Evolutionary conservation across 1,140 invertebrate genomes (phyloP), one percentile per base, ranked within the genome.

Genomic region (Temnothorax longispinosus): DNA sequence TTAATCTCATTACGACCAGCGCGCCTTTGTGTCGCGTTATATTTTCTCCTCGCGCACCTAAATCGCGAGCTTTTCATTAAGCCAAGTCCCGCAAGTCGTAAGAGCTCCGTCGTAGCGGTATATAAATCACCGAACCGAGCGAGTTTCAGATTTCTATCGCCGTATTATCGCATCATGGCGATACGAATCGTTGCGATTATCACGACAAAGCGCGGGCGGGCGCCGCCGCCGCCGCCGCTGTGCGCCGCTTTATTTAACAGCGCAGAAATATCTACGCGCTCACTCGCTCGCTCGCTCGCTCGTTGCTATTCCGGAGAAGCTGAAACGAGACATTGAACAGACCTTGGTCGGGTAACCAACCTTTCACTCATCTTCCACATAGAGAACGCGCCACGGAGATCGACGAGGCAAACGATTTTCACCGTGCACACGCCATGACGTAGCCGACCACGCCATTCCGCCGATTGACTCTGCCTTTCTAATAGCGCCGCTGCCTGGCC

Each of bases 331-430:
- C 89, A 87, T 88, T 76, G 90, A 90, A 87, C 89, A 81, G 89
- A 90, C 90, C 90, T 91, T 91, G 90, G 85, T 84, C 88, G 86
- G 41, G 32, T 85, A 56, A 81, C 75, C 88, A 91, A 91, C 90
- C 89, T 91, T 91, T 91, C 89, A 91, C 89, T 91, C 89, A 91
- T 91, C 90, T 91, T 89, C 90, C 80, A 56, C 87, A 76, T 75
- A 47, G 64, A 35, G 62, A 65, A 47, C 60, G 60, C 80, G 76
- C 64, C 27, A 18, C 71, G 54, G 56, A 65, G 72, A 85, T 81
- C 85, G 81, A 85, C 87, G 85, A 86, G 86, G 84, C 85, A 87
- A 89, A 85, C 75, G 76, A 88, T 89, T 90, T 90, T 90, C 89
- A 87, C 90, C 77, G 77, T 58, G 75, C 56, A 52, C 69, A 65